Conservation (phyloP, 2,113 vertebrate species). For the Tupaia tana region DNA sequence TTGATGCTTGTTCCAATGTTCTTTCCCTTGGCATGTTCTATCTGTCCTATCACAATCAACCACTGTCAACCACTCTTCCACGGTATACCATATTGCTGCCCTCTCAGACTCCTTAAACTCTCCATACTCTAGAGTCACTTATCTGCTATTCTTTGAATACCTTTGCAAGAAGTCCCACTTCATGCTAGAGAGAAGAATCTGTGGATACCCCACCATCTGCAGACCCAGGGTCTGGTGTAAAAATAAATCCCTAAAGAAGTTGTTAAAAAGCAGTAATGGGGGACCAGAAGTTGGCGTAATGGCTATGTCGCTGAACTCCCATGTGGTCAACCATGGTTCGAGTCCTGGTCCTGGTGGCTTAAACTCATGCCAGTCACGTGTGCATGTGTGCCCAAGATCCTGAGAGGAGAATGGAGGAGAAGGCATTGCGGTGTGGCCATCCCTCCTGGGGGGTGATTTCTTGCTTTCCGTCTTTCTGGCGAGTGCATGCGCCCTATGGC, state of each 20-base stretch:
- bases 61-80: background rate
- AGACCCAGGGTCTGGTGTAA: background rate
- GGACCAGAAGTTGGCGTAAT: too few relatives aligned
- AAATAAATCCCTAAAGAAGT: background rate
- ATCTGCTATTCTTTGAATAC: background rate
- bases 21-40: background rate
- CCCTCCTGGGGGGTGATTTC: too few relatives aligned
- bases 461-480: too few relatives aligned
- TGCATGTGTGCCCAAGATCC: too few relatives aligned
- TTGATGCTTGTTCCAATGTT: background rate
- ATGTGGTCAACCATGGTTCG: too few relatives aligned
- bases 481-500: too few relatives aligned
- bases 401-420: too few relatives aligned
- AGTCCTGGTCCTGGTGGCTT: too few relatives aligned
- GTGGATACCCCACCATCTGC: background rate
- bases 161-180: background rate
- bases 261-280: background rate
- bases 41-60: background rate
- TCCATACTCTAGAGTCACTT: background rate
- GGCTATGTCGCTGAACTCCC: too few relatives aligned
- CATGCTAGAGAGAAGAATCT: background rate
- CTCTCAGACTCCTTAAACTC: background rate
- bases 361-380: too few relatives aligned
- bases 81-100: accelerated
- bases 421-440: too few relatives aligned